Conservation (phyloP, 2,888 invertebrate genomes). For the Prosapia bicincta region DNA sequence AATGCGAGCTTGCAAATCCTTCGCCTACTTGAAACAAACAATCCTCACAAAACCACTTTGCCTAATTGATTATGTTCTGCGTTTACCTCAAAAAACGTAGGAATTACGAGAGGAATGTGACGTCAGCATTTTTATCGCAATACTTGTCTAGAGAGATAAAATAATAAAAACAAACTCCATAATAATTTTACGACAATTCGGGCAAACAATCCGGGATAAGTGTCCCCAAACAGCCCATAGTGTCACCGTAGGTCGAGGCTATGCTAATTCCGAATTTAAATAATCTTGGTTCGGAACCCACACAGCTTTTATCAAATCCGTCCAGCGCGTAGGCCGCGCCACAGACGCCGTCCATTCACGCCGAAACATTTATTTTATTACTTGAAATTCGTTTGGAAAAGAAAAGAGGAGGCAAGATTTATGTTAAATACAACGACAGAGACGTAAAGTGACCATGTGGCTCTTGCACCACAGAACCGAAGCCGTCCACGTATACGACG, state of each 20-base stretch:
- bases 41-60: no score
- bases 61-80: no score
- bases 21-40: no score
- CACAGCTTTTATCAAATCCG: neutral
- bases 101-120: no score
- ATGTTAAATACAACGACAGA: neutral
- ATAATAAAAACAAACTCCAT: no score
- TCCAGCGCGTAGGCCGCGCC: neutral
- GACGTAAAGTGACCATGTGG: neutral
- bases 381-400: neutral
- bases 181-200: neutral
- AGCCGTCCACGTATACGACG: no score
- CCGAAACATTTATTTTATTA: neutral
- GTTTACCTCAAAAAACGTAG: no score
- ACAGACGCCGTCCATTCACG: neutral
- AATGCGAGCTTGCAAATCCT: no score
- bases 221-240: neutral
- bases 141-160: no score
- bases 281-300: neutral
- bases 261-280: neutral
- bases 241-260: neutral
- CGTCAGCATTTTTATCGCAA: no score
- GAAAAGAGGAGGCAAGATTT: neutral
- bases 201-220: neutral
- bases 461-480: no score